Evolutionary conservation across 2,113 vertebrate species (phyloP).

Genomic region (Rhadina sibilatrix): DNA sequence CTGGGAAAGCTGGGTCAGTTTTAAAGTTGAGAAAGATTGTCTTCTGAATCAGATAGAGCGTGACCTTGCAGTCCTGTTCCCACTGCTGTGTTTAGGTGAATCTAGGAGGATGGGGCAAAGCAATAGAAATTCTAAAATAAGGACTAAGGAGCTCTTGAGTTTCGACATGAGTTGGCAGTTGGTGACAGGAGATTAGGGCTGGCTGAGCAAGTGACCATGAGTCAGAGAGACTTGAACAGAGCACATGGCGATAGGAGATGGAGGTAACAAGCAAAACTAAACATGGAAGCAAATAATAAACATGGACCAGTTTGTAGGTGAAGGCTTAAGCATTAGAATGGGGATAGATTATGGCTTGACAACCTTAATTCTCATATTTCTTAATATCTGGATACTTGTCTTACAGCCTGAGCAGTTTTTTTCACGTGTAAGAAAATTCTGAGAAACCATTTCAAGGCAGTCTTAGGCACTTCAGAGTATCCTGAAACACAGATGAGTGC

Average conservation of each 20-base stretch:
- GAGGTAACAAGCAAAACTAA: not conserved
- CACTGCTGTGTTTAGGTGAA: not conserved
- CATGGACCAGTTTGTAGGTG: not conserved
- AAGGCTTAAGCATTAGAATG: not conserved
- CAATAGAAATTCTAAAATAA: not conserved
- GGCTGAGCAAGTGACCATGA: not conserved
- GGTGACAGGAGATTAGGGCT: not conserved
- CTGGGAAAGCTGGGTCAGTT: not conserved
- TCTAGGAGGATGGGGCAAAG: not conserved
- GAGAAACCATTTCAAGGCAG: not conserved
- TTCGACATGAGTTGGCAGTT: not conserved
- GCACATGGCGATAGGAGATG: not conserved
- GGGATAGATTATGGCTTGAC: not conserved
- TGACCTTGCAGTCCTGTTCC: not conserved
- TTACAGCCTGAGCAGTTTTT: not conserved
- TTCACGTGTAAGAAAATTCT: not conserved
- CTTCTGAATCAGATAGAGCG: not conserved
- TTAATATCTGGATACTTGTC: not conserved
- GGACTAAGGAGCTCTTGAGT: not conserved
- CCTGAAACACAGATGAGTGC: not conserved
- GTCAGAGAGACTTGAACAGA: not conserved
- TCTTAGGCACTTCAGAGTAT: not conserved
- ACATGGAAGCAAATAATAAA: not conserved
- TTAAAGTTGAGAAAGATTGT: not conserved
- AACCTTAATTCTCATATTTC: not conserved